Conservation (phyloP, 2,888 invertebrate genomes). For the Andrena camellia region DNA sequence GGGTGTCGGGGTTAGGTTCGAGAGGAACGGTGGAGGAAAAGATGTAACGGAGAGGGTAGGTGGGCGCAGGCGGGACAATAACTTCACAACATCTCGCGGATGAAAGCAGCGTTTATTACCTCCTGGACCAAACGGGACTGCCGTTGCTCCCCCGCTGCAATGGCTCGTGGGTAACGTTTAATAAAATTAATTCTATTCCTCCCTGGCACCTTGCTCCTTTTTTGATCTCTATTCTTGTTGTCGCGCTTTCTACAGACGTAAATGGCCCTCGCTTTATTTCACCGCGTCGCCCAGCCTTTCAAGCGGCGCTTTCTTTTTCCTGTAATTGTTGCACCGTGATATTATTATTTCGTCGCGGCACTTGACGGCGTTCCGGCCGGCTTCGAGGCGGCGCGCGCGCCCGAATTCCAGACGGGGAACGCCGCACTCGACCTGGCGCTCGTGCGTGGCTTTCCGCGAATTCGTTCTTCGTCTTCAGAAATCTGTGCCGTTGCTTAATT, state of each 20-base stretch:
- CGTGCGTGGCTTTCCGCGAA: neutral
- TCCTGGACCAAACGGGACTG: conserved; percentile 68
- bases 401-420: too few relatives aligned
- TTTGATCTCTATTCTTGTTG: conserved; percentile 30
- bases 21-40: conserved; percentile 4
- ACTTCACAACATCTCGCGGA: conserved; percentile 73
- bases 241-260: conserved; percentile 34
- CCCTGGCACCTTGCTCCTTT: conserved; percentile 25
- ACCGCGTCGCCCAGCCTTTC: conserved; percentile 15
- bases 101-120: conserved; percentile 74
- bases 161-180: conserved; percentile 68
- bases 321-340: conserved; percentile 15
- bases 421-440: too few relatives aligned
- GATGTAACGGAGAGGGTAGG: conserved; percentile 20
- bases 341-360: conserved; percentile 43
- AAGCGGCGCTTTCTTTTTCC: neutral
- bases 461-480: neutral
- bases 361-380: conserved; percentile 12
- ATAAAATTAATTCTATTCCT: conserved; percentile 70
- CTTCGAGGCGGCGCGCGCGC: neutral
- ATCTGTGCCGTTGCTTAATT: neutral
- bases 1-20: conserved; percentile 2
- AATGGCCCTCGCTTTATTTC: conserved; percentile 58
- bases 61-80: conserved; percentile 61
- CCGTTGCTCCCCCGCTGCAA: conserved; percentile 57